A percentile compares a stretch with the other conserved stretches of the same genome.
Conservation (phyloP, 2,888 invertebrate genomes). For the Camponotus fellah region DNA sequence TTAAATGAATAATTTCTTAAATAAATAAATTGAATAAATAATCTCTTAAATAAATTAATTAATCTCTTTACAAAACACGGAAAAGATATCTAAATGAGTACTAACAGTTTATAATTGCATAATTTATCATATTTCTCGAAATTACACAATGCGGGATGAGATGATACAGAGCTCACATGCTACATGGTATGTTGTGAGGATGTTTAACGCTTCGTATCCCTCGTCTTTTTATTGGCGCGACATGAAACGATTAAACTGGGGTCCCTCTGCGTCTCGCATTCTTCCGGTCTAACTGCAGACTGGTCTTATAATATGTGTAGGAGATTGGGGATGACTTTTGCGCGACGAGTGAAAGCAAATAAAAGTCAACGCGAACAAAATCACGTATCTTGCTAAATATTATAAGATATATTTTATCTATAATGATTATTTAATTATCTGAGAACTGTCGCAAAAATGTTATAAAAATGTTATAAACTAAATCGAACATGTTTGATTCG, state of each 20-base stretch:
- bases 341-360: not conserved
- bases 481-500: not conserved
- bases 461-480: not conserved
- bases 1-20: not conserved
- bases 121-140: not conserved
- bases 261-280: conserved; percentile 36
- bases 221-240: conserved; percentile 34
- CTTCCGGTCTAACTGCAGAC: conserved; percentile 51
- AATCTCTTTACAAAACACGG: not conserved
- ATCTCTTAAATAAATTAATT: not conserved
- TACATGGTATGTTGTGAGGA: conserved; percentile 12
- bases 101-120: not conserved
- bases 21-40: not conserved
- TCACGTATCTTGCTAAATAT: not conserved
- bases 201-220: conserved; percentile 1
- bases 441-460: not conserved
- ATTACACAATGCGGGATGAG: not conserved
- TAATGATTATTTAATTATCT: not conserved
- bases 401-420: not conserved
- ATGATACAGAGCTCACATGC: not conserved
- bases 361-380: not conserved
- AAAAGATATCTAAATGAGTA: not conserved
- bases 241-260: conserved; percentile 51
- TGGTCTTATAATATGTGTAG: conserved; percentile 23
- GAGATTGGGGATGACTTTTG: conserved; percentile 34